Base-by-base conservation (phyloP, 2,888 invertebrate genomes). In the Electrophaes corylata region DNA sequence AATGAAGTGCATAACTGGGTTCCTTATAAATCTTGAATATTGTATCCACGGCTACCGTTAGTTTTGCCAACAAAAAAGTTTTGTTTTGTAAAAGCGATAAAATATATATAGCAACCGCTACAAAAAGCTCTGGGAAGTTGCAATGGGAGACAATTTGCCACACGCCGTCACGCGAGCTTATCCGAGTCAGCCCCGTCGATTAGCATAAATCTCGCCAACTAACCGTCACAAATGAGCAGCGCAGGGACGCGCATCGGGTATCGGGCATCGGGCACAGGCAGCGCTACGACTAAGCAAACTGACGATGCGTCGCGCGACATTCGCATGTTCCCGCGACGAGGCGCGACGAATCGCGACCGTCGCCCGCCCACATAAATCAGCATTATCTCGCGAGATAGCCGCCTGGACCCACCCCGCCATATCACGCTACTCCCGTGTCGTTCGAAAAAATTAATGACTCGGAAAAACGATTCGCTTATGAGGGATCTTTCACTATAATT, bases 391-490 rank as follows among this genome's bases (percentile, higher is more conserved):
- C 84, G 88, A 91, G 91, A 91, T 91, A 91, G 89, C 90, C 91
- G 79, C 82, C 75, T 79, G 84, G 84, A 83, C 84, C 83, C 85
- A 80, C 85, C 84, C 86, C 81, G 86, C 84, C 86, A 79, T 90
- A 91, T 89, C 91, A 83, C 84, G 84, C 84, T 78, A 77, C 83
- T 83, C 87, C 86, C 81, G 88, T 90, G 89, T 89, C 91, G 90
- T 91, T 91, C 84, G 88, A 89, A 91, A 91, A 91, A 91, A 90
- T 91, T 91, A 91, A 91, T 91, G 91, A 89, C 90, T 83, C 88
- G 91, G 91, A 91, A 91, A 91, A 91, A 91, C 91, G 91, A 91
- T 91, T 90, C 91, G 90, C 91, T 91, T 91, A 91, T 91, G 91
- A 91, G 91, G 90, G 91, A 91, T 91, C 89, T 89, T 88, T 89